Evolutionary conservation across 2,888 invertebrate genomes (phyloP), one percentile per base, ranked within the genome.

Genomic region (Drosophila nigritarsus): DNA sequence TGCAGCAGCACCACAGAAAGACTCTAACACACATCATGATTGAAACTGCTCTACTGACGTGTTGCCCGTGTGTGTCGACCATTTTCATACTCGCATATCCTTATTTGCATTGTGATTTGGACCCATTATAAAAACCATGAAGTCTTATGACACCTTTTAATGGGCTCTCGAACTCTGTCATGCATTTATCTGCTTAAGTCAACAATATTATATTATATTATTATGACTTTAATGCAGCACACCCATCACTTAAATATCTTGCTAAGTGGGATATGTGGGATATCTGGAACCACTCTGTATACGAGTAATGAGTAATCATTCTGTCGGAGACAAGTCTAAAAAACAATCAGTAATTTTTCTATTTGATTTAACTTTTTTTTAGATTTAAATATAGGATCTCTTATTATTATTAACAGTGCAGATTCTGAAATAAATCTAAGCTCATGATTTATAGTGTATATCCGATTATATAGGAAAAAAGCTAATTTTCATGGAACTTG

Each of bases 31-130:
- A 64, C 61, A 15, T 64, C 76, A 80, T 77, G 56, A 20, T 48
- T 50, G 36, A 18, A 20, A n/a, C 13, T 42, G 38, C 6, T 40
- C 13, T 36, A 80, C 80, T 80, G 60, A 27, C 27, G 6, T 4
- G 4, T n/a, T 36, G 2, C 9, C 13, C 2, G 8, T 11, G n/a
- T 5, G 15, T 7, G 29, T 11, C 5, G 1, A 1, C 54, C 11
- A 11, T 29, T 55, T 40, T 29, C 15, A 56, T 27, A 15, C 34
- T 6, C 15, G 7, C n/a, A 9, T 13, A 50, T 42, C 9, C 24
- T 60, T 80, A 53, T 56, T 64, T 69, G 53, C 49, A 29, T 40
- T 58, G 65, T 20, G 40, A 80, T 80, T 53, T 20, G 53, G 5
- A 34, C 2, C 53, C 32, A 45, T 45, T 45, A 45, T 15, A 45